Percentiles rank a stretch among this genome's conserved stretches.
These are phyloP conservation scores for Cecidostiba fungosa DNA, from an alignment of 2,888 invertebrate species.

Conservation along the genomic window DNA sequence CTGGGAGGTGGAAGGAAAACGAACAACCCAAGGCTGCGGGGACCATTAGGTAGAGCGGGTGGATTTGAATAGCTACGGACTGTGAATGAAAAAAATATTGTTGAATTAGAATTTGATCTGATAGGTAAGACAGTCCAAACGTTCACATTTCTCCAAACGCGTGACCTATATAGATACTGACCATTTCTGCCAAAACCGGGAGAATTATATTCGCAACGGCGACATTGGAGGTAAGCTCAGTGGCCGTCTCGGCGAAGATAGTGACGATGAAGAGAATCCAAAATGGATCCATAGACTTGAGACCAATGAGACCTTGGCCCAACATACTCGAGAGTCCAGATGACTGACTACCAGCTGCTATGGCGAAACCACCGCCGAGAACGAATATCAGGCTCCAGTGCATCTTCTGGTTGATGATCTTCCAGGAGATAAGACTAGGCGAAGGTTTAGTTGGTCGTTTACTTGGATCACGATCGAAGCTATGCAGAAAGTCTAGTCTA, in stretches of 20 bases:
- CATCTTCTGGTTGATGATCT: constrained; percentile 90
- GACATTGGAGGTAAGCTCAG: constrained; percentile 95
- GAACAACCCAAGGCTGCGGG: constrained; percentile 94
- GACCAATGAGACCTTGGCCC: constrained; percentile 86
- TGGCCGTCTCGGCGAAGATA: constrained; percentile 89
- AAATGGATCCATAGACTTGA: constrained; percentile 84
- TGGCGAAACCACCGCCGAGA: constrained; percentile 94
- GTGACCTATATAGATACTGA: constrained; percentile 76
- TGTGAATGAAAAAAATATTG: constrained; percentile 75
- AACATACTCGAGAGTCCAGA: constrained; percentile 90
- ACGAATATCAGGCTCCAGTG: constrained; percentile 95
- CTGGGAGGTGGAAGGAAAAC: constrained; percentile 96
- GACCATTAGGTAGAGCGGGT: constrained; percentile 94
- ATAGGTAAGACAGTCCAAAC: too few relatives aligned
- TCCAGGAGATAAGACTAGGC: constrained; percentile 91
- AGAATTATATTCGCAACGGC: constrained; percentile 94
- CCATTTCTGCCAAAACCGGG: constrained; percentile 91
- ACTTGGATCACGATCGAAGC: constrained; percentile 82
- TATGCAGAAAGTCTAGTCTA: constrained; percentile 87
- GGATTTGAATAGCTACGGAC: constrained; percentile 87
- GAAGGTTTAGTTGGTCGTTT: constrained; percentile 85
- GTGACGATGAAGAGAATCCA: constrained; percentile 89
- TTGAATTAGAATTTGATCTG: neutral
- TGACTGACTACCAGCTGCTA: constrained; percentile 91
- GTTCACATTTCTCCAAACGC: neutral